Evolutionary conservation across 2,797 vertebrate genomes (phyloP).

Genomic region (Sylvilagus floridanus): DNA sequence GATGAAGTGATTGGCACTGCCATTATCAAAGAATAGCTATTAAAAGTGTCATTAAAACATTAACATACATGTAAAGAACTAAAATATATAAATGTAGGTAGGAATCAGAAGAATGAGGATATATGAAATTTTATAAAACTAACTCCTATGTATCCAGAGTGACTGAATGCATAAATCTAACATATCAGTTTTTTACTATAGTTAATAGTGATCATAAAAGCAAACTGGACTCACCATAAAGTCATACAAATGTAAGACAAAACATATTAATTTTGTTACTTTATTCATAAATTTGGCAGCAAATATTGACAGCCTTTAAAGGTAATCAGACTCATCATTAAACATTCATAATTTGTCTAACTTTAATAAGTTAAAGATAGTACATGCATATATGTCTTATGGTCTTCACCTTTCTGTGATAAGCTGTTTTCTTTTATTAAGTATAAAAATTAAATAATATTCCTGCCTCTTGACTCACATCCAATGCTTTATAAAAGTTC

Average conservation of each 20-base stretch:
- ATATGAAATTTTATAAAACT: not conserved
- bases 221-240: not conserved
- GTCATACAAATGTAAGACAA: not conserved
- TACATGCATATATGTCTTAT: not conserved
- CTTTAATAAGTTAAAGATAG: not conserved
- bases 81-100: not conserved
- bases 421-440: slow-evolving; percentile 45
- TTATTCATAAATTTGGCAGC: not conserved
- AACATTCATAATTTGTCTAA: slow-evolving; percentile 40
- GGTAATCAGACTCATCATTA: not conserved
- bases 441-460: slow-evolving; percentile 25
- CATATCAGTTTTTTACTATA: not conserved
- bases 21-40: not conserved
- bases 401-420: not conserved
- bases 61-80: not conserved
- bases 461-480: not conserved
- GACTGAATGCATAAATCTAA: not conserved
- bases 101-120: not conserved
- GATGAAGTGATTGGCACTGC: not conserved
- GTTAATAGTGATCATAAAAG: not conserved
- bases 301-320: slow-evolving; percentile 8
- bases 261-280: not conserved
- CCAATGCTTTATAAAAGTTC: not conserved
- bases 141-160: not conserved
- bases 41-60: not conserved